phyloP scores from a whole-genome alignment of 2,797 vertebrate species.

The Podarcis lilfordi region DNA sequence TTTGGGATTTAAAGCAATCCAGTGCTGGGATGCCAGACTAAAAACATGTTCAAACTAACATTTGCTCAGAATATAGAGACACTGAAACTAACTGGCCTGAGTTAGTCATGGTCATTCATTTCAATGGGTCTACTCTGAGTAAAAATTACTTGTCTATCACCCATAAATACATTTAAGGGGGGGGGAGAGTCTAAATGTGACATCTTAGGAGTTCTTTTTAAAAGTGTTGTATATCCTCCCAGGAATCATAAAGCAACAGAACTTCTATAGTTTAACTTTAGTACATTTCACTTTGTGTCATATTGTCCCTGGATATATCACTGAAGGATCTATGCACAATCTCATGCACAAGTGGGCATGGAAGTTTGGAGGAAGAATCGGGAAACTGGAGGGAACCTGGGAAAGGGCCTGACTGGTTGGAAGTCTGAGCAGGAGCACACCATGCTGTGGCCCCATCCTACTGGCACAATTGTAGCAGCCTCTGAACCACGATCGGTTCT shows the following conservation, averaged over 20 bases:
- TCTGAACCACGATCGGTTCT: neutral
- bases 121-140: too few species aligned
- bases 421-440: neutral
- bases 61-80: too few species aligned
- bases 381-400: neutral
- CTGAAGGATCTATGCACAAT: neutral
- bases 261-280: neutral
- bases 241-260: neutral
- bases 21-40: neutral
- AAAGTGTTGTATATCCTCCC: neutral
- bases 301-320: neutral
- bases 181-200: too few species aligned
- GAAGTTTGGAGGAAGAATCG: neutral
- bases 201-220: too few species aligned
- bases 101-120: too few species aligned
- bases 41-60: neutral
- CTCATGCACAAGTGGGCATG: neutral
- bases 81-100: too few species aligned
- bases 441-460: neutral
- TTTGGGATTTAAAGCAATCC: accelerated
- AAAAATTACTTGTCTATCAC: too few species aligned
- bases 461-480: neutral
- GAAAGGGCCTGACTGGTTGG: neutral
- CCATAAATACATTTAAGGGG: too few species aligned
- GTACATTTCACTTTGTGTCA: neutral